phyloP scores from a whole-genome alignment of 2,797 vertebrate species.

The Ptychadena robeensis region DNA sequence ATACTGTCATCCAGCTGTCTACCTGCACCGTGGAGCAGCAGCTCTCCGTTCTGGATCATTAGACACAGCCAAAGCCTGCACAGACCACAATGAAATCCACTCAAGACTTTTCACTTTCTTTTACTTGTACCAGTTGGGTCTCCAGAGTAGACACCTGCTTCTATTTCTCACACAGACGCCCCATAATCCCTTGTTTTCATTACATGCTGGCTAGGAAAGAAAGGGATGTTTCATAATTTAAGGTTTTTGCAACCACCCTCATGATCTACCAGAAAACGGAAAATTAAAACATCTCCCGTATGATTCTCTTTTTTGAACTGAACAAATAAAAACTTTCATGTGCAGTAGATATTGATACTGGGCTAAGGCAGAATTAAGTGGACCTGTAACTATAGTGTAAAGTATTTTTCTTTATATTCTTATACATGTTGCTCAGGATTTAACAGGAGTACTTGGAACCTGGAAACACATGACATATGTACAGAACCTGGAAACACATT shows the following conservation, averaged over 20 bases:
- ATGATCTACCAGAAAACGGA: background rate
- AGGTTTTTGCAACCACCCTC: background rate
- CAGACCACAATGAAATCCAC: conserved; percentile 2
- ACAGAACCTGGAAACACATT: too few relatives aligned
- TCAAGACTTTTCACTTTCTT: conserved; percentile 1
- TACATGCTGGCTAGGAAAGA: background rate
- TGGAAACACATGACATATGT: too few relatives aligned
- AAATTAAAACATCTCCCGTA: background rate
- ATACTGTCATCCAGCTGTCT: conserved; percentile 40
- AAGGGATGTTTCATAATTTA: background rate
- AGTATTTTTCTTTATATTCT: background rate
- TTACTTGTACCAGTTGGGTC: background rate
- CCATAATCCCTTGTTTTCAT: background rate
- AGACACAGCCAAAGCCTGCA: conserved; percentile 12
- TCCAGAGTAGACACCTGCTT: conserved; percentile 6
- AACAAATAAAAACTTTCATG: background rate
- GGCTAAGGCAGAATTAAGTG: background rate
- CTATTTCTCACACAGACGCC: background rate
- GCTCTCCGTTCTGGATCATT: conserved; percentile 14
- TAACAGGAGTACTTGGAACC: too few relatives aligned
- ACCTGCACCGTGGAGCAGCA: conserved; percentile 7
- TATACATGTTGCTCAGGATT: background rate
- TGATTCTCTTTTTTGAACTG: background rate
- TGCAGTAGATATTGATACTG: background rate
- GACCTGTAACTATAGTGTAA: background rate